Percentiles rank a stretch among this genome's conserved stretches.
phyloP scores from a whole-genome alignment of 2,113 vertebrate species.

The Mobula birostris region DNA sequence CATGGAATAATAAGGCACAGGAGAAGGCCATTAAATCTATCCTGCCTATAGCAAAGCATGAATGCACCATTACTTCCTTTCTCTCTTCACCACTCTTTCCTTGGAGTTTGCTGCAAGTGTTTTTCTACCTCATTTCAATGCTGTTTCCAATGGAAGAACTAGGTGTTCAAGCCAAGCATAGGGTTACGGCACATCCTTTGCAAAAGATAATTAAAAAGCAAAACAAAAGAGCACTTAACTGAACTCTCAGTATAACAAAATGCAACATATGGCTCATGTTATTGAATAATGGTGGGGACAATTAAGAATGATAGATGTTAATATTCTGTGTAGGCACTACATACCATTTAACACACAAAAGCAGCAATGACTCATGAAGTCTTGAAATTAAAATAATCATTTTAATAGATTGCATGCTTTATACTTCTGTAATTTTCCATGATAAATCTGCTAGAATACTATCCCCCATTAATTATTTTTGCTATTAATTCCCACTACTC shows the following conservation, averaged over 20 bases:
- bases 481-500: not conserved
- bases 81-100: not conserved
- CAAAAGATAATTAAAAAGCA: conserved; percentile 3
- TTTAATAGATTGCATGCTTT: not conserved
- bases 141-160: not conserved
- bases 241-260: not conserved
- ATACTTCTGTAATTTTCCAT: not conserved
- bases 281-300: not conserved
- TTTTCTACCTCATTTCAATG: not conserved
- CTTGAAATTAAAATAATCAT: conserved; percentile 19
- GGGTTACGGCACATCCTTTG: not conserved
- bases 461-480: not conserved
- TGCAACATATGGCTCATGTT: not conserved
- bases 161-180: not conserved
- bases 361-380: not conserved
- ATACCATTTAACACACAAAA: conserved; percentile 4
- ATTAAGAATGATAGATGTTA: not conserved
- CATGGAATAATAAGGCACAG: not conserved
- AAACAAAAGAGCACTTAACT: conserved; percentile 7
- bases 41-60: not conserved
- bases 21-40: not conserved
- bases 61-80: not conserved
- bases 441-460: not conserved
- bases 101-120: not conserved
- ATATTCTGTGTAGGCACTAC: not conserved